Percentiles rank a stretch among this genome's conserved stretches.
phyloP scores from a whole-genome alignment of 2,113 vertebrate genomes.

The Tetrao urogallus region DNA sequence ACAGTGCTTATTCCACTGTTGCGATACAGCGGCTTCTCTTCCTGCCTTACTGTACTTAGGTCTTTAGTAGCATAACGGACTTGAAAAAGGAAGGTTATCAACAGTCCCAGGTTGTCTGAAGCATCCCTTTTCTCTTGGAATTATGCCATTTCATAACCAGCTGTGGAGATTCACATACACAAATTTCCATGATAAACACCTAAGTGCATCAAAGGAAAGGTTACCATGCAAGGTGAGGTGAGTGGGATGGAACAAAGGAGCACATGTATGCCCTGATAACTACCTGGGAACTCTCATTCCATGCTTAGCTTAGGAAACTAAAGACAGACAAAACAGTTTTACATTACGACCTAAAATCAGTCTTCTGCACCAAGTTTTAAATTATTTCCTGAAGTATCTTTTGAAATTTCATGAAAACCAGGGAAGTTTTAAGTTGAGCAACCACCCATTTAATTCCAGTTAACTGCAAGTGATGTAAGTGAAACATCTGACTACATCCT shows the following conservation, averaged over 20 bases:
- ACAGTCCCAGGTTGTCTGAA: neutral
- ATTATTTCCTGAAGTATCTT: neutral
- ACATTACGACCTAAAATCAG: neutral
- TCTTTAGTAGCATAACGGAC: neutral
- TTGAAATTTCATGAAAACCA: neutral
- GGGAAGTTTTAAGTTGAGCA: neutral
- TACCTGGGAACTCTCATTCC: too few species aligned
- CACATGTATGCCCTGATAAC: too few species aligned
- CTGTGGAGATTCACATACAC: neutral
- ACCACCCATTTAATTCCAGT: neutral
- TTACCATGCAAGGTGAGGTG: neutral
- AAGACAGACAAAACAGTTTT: neutral
- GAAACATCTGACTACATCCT: neutral
- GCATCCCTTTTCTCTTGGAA: neutral
- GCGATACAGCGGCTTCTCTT: neutral
- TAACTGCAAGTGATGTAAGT: constrained; percentile 53
- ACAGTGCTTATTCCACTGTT: neutral
- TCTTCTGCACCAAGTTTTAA: neutral
- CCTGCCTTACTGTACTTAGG: neutral
- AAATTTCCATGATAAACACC: neutral
- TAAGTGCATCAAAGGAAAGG: neutral
- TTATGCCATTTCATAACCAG: neutral
- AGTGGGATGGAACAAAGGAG: neutral
- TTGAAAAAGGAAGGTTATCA: neutral
- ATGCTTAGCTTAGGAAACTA: neutral